Evolutionary conservation across 1,140 invertebrate genomes (phyloP).

Genomic region (silkworm (Bombyx mori)): ASM3026992v2 NC_085110.1:13694501-13695000

Average conservation of each 20-base stretch:
- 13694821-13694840: too few relatives aligned
- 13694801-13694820: slow-evolving; percentile 29
- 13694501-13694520: slow-evolving; percentile 39
- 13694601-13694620: slow-evolving; percentile 12
- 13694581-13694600: slow-evolving; percentile 19
- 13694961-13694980: too few relatives aligned
- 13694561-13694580: slow-evolving; percentile 14
- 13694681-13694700: slow-evolving; percentile 54
- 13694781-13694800: slow-evolving; percentile 52
- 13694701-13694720: slow-evolving; percentile 63
- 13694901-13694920: too few relatives aligned
- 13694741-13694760: slow-evolving; percentile 58
- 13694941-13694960: too few relatives aligned
- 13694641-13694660: slow-evolving; percentile 64
- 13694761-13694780: slow-evolving; percentile 43
- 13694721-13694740: slow-evolving; percentile 71
- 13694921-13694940: too few relatives aligned
- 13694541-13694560: slow-evolving; percentile 8
- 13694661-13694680: slow-evolving; percentile 57
- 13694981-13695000: too few relatives aligned
- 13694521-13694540: slow-evolving; percentile 20
- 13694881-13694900: too few relatives aligned
- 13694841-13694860: neutral
- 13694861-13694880: neutral
- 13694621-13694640: slow-evolving; percentile 48